These are phyloP conservation scores for Cassiopea xamachana DNA, from an alignment of 30 jellyfish, hydroid and myxozoan species.

Conservation along the genomic window DNA sequence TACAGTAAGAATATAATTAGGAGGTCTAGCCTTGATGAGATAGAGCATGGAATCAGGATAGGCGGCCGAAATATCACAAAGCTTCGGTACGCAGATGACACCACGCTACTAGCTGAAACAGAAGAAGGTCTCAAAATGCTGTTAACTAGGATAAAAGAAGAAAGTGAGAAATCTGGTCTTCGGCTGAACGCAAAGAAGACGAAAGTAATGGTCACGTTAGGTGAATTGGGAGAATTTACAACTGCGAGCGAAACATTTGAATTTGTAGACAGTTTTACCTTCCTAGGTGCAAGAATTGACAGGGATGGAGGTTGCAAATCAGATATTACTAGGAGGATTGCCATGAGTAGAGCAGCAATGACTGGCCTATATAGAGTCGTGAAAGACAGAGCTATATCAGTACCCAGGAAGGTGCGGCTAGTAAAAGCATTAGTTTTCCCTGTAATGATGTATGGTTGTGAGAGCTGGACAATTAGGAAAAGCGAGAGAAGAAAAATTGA, in stretches of 20 bases:
- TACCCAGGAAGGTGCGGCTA: constrained; percentile 9
- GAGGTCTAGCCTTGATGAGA: too few relatives aligned
- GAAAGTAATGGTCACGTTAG: constrained; percentile 13
- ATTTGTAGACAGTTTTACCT: not conserved
- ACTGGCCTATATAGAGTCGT: not conserved
- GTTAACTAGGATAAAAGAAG: not conserved
- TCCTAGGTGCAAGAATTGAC: not conserved
- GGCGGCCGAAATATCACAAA: not conserved
- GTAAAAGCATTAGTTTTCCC: constrained; percentile 3
- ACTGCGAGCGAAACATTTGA: constrained; percentile 7
- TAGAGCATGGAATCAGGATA: too few relatives aligned
- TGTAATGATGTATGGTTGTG: constrained; percentile 19
- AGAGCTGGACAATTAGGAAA: constrained; percentile 27
- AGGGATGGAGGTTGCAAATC: constrained; percentile 5
- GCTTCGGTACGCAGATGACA: constrained; percentile 17
- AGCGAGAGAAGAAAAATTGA: constrained; percentile 19
- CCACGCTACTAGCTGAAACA: constrained; percentile 16
- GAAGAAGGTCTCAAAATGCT: constrained; percentile 1
- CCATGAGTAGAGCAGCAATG: not conserved
- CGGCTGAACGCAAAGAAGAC: constrained; percentile 13
- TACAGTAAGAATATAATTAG: too few relatives aligned
- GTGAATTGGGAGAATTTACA: not conserved
- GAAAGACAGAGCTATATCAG: constrained; percentile 10
- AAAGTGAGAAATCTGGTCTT: not conserved
- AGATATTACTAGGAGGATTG: not conserved